phyloP scores from a whole-genome alignment of 2,888 invertebrate genomes.

The Dicranocentrus wangi region DNA sequence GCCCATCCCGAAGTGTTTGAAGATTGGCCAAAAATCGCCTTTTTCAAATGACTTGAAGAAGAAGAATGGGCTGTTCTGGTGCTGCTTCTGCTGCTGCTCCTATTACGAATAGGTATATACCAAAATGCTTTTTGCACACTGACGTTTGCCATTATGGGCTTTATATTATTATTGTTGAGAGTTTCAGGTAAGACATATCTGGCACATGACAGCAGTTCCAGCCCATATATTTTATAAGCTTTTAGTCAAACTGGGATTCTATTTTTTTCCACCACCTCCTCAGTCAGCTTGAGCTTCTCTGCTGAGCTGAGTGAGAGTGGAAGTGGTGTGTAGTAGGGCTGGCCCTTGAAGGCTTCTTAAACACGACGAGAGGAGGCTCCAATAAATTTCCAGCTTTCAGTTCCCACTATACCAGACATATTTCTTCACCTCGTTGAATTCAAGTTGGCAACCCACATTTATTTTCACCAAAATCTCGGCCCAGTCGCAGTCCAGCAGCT shows the following conservation, averaged over 20 bases:
- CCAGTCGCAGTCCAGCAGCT: no score
- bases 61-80: slow-evolving; percentile 35
- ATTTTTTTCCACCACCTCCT: slow-evolving; percentile 31
- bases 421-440: slow-evolving; percentile 57
- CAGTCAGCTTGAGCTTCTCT: slow-evolving; percentile 3
- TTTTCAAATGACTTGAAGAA: slow-evolving; percentile 49
- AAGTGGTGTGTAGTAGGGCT: background rate
- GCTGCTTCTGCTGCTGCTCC: no score
- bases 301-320: background rate
- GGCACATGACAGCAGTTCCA: slow-evolving; percentile 60
- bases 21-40: slow-evolving; percentile 57
- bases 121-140: no score
- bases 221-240: slow-evolving; percentile 59
- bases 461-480: slow-evolving; percentile 43
- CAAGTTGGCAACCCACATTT: slow-evolving; percentile 53
- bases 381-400: slow-evolving; percentile 69
- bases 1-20: slow-evolving; percentile 48
- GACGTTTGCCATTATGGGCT: no score
- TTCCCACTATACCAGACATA: slow-evolving; percentile 56
- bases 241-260: slow-evolving; percentile 54
- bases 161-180: slow-evolving; percentile 15
- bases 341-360: slow-evolving; percentile 52
- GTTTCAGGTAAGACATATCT: slow-evolving; percentile 51
- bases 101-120: no score
- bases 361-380: slow-evolving; percentile 56